Evolutionary conservation across 1,140 invertebrate species (phyloP), one percentile per base, ranked within the genome.

Genomic region (Lanistes nyassanus): DNA sequence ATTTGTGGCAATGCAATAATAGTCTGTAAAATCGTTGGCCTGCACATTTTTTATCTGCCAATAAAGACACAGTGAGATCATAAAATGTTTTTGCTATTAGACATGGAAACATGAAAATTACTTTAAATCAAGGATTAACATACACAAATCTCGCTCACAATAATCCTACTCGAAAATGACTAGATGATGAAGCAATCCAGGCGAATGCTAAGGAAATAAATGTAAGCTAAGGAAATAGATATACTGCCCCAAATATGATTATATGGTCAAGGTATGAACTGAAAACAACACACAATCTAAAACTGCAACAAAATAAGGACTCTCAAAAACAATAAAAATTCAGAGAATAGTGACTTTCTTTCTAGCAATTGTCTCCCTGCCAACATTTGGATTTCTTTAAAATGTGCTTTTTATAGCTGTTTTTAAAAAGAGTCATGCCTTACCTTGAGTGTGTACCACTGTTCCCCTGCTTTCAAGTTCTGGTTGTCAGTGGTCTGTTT

Each of bases 21-120:
- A 86, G 47, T 76, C 71, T 6, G 82, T 83, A 75, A 79, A 87
- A 74, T 87, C 84, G 65, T 84, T 84, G n/a, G 83, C 84, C 67
- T 85, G 82, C 5, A 87, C 82, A 60, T 83, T 84, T 42, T 83
- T 84, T 26, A 82, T 76, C 73, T 79, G 55, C n/a, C 13, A 36
- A 47, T 21, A 5, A 56, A 21, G 11, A 56, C n/a, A n/a, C n/a
- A n/a, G n/a, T n/a, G n/a, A n/a, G n/a, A n/a, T n/a, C n/a, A n/a
- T n/a, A n/a, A n/a, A n/a, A n/a, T n/a, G n/a, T n/a, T n/a, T n/a
- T n/a, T n/a, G n/a, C n/a, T n/a, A n/a, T n/a, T n/a, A n/a, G n/a
- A n/a, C n/a, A n/a, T n/a, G n/a, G n/a, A n/a, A n/a, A n/a, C n/a
- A n/a, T n/a, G n/a, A n/a, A n/a, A n/a, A n/a, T n/a, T n/a, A n/a